These are phyloP conservation scores for Caenorhabditis sp. DNA, from an alignment of 2,888 invertebrate genomes.

Conservation along the genomic window DNA sequence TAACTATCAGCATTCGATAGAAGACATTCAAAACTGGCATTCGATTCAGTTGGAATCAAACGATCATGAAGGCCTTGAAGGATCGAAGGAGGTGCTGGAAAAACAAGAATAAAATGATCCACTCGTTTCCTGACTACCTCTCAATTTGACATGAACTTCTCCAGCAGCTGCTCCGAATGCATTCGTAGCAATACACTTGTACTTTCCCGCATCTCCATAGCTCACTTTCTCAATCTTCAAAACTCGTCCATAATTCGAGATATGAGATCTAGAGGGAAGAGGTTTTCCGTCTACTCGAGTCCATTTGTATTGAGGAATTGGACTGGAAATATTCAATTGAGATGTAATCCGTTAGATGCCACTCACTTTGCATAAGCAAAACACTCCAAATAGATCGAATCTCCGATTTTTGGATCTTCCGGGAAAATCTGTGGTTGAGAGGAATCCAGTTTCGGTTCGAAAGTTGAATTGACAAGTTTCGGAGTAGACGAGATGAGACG, in stretches of 20 bases:
- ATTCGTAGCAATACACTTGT: conserved; percentile 79
- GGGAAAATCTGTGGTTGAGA: conserved; percentile 80
- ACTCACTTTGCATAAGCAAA: conserved; percentile 83
- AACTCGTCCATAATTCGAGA: conserved; percentile 78
- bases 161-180: conserved; percentile 75
- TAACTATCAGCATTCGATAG: conserved; percentile 69
- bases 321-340: conserved; percentile 69
- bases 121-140: conserved; percentile 59
- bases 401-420: conserved; percentile 77
- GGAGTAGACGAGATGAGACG: conserved; percentile 70
- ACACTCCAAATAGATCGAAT: conserved; percentile 81
- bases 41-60: conserved; percentile 71
- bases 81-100: conserved; percentile 75
- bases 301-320: conserved; percentile 80
- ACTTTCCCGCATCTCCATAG: conserved; percentile 73
- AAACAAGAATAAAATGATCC: not conserved
- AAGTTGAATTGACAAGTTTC: conserved; percentile 51
- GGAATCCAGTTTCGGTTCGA: conserved; percentile 76
- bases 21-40: conserved; percentile 74
- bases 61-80: conserved; percentile 74
- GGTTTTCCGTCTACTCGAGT: conserved; percentile 77
- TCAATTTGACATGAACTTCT: conserved; percentile 77
- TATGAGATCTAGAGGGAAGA: conserved; percentile 71
- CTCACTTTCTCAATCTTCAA: conserved; percentile 78
- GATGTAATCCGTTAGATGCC: not conserved